These are phyloP conservation scores for Phyllotreta cruciferae DNA, from an alignment of 2,888 invertebrate species.

Conservation along the genomic window DNA sequence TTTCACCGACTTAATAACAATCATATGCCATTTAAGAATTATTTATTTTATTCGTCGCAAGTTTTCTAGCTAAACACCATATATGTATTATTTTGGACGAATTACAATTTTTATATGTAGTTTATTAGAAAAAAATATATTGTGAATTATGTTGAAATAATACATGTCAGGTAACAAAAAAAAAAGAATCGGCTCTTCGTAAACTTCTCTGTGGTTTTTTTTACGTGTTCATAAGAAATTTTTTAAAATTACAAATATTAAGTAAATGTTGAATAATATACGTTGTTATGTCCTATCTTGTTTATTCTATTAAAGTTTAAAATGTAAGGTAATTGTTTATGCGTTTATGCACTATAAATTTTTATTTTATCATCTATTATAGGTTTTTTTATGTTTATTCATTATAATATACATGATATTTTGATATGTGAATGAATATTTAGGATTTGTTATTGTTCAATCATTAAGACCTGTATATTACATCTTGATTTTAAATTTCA, in stretches of 20 bases:
- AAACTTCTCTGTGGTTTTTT: conserved; percentile 40
- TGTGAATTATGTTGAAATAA: conserved; percentile 2
- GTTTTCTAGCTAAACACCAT: too few species aligned
- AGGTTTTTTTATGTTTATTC: conserved; percentile 52
- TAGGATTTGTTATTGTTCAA: conserved; percentile 57
- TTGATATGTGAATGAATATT: conserved; percentile 57
- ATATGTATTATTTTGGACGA: conserved; percentile 6
- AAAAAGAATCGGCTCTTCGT: neutral
- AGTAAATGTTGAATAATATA: conserved; percentile 54
- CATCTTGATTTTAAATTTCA: conserved; percentile 31
- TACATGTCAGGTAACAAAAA: too few species aligned
- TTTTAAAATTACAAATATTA: conserved; percentile 42
- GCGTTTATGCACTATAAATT: conserved; percentile 52
- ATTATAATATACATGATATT: conserved; percentile 52
- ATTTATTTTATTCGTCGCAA: conserved; percentile 47
- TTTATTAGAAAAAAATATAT: neutral
- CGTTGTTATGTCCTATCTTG: conserved; percentile 59
- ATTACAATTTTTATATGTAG: neutral
- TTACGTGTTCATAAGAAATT: conserved; percentile 50
- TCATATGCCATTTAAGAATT: conserved; percentile 51
- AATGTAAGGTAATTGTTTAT: conserved; percentile 50
- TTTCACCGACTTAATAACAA: conserved; percentile 51
- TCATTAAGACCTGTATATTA: conserved; percentile 55
- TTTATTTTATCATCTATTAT: conserved; percentile 49
- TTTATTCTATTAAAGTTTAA: conserved; percentile 60